Evolutionary conservation across 1,140 invertebrate genomes (phyloP).

Genomic region (Drosophila tristis): DNA sequence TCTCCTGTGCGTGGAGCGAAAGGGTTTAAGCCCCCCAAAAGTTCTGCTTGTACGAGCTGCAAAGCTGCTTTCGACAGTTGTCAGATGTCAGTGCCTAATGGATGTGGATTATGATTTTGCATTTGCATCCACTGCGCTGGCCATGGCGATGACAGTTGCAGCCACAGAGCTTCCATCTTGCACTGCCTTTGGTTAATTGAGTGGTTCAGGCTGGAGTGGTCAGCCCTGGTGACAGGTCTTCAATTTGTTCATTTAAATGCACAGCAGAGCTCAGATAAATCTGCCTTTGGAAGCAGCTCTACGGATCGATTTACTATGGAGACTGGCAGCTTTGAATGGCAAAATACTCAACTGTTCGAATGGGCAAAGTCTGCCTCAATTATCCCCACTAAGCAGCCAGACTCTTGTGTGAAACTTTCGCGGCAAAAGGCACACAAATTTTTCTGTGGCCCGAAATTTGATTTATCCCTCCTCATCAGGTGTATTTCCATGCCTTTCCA

Average conservation of each 20-base stretch:
- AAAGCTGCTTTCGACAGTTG: constrained; percentile 27
- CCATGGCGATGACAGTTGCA: too few relatives aligned
- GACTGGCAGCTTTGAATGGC: too few relatives aligned
- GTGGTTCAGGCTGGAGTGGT: too few relatives aligned
- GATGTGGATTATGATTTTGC: not conserved
- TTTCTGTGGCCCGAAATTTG: not conserved
- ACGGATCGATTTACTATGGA: not conserved
- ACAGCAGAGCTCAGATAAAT: constrained; percentile 1
- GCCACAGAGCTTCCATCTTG: too few relatives aligned
- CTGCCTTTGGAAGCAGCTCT: constrained; percentile 2
- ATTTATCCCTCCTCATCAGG: constrained; percentile 2
- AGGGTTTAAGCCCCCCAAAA: constrained; percentile 4
- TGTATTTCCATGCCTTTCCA: constrained; percentile 4
- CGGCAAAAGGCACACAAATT: not conserved
- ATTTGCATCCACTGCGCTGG: not conserved
- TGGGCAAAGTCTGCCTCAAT: too few relatives aligned
- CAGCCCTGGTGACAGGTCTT: not conserved
- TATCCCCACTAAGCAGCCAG: too few relatives aligned
- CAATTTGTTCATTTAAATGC: constrained; percentile 13
- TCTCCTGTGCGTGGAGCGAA: not conserved
- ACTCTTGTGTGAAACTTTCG: too few relatives aligned
- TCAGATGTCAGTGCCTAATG: constrained; percentile 12
- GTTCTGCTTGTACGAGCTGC: constrained; percentile 11
- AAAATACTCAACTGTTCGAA: not conserved
- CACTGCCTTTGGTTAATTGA: too few relatives aligned